Evolutionary conservation across 1,140 invertebrate species (phyloP).

Genomic region (Drosophila triauraria): DNA sequence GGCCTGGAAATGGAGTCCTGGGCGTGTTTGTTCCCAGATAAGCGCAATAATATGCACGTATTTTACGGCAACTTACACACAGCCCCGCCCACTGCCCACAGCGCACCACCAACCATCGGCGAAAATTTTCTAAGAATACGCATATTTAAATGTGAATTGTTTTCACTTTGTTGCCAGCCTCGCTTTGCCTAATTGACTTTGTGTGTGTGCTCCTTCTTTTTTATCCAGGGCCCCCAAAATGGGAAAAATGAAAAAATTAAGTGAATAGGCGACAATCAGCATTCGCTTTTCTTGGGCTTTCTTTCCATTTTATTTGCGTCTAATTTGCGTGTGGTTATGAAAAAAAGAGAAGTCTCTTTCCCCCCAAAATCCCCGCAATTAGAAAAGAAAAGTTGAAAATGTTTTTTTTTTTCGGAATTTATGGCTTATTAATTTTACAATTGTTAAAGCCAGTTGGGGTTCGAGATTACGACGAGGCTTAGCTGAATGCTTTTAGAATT

Average conservation of each 20-base stretch:
- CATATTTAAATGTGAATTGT: conserved; percentile 82
- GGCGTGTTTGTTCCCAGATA: conserved; percentile 81
- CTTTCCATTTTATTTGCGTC: conserved; percentile 67
- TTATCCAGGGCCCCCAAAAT: conserved; percentile 21
- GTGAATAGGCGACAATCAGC: conserved; percentile 80
- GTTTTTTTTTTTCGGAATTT: conserved; percentile 57
- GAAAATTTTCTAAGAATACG: conserved; percentile 69
- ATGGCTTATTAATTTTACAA: conserved; percentile 69
- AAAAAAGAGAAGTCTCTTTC: conserved; percentile 14
- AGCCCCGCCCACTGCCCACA: not conserved
- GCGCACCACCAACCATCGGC: conserved; percentile 5
- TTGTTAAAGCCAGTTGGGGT: conserved; percentile 42
- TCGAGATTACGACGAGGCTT: conserved; percentile 10
- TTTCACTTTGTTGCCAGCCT: conserved; percentile 75
- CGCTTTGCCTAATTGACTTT: conserved; percentile 82
- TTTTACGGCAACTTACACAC: conserved; percentile 64
- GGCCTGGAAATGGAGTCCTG: conserved; percentile 54
- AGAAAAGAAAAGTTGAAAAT: conserved; percentile 51
- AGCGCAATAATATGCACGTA: conserved; percentile 82
- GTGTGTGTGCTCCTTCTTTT: conserved; percentile 26
- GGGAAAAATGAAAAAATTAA: conserved; percentile 49
- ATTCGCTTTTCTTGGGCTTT: conserved; percentile 54
- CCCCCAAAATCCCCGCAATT: conserved; percentile 43
- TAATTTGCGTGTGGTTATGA: conserved; percentile 77
- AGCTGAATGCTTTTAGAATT: conserved; percentile 4